Base-by-base conservation (phyloP, 2,797 vertebrate genomes). In the Melanotaenia boesemani region DNA sequence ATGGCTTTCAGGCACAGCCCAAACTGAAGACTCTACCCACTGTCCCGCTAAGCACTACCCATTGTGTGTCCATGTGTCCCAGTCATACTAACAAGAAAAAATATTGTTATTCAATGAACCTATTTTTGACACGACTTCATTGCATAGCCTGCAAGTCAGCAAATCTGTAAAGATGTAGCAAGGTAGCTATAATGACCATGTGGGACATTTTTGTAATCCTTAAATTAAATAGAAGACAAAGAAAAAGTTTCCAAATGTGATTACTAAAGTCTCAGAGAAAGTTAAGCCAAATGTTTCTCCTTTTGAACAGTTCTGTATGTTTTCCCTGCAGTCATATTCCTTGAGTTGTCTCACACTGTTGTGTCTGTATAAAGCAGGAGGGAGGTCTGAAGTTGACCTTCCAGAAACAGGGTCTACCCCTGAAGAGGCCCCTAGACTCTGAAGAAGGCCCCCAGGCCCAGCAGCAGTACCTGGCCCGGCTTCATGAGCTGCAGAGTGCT, bases 381-480 rank as follows among this genome's bases (percentile, higher is more conserved):
- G 97, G 97, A 85, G 96, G 98, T 87, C 95, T 99, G 88, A 99
- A 99, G 93, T 90, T 99, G 93, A 99, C 97, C 88, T 99, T 99
- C 95, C 98, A 99, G 94, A 99, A 99, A 94, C 98, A 99, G 92
- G 97, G 96, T 60, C 86, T 95, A 81, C 95, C 96, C 81, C 94
- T 97, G 83, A 99, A 99, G 92, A 96, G 97, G 76, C 95, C 97
- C 5, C 92, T 97, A 79, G 97, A 99, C 63, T 88, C 90, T 0
- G 98, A 99, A 65, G 98, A 99, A 82, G 94, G 95, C 63, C 91
- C 93, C 2, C 84, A 96, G 68, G 96, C 96, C 61, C 97, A 98
- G 90, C 98, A 98, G 90, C 97, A 99, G 83, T 99, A 97, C 90
- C 94, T 99, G 80, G 96, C 97, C 68, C 95, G 96, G 16, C 95